Percentiles rank a stretch among this genome's conserved stretches.
Conservation (phyloP, 1,140 invertebrate species). For the Scaptomyza montana region DNA sequence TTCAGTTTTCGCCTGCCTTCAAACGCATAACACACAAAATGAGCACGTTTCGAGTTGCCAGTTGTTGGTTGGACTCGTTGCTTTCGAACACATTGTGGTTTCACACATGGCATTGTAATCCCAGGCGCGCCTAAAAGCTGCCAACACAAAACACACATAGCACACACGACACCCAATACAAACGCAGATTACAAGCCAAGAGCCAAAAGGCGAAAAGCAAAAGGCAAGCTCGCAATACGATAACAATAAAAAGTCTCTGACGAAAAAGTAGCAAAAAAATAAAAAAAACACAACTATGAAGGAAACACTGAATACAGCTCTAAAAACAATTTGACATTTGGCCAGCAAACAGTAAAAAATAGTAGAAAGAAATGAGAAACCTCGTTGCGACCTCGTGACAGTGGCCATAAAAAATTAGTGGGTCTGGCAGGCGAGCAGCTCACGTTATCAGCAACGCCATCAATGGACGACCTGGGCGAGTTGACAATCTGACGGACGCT, state of each 20-base stretch:
- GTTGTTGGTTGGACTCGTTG: conserved; percentile 29
- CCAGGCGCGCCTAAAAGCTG: conserved; percentile 61
- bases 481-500: conserved; percentile 56
- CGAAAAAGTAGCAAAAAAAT: conserved; percentile 23
- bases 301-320: conserved; percentile 51
- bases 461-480: conserved; percentile 47
- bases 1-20: conserved; percentile 12
- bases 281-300: conserved; percentile 30
- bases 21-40: conserved; percentile 45
- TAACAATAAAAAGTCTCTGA: conserved; percentile 64
- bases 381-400: conserved; percentile 38
- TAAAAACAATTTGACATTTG: conserved; percentile 82
- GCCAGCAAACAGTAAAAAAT: conserved; percentile 57
- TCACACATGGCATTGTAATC: conserved; percentile 65
- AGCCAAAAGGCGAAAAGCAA: conserved; percentile 14
- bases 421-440: conserved; percentile 57
- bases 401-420: conserved; percentile 76
- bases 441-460: conserved; percentile 76
- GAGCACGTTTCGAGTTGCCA: conserved; percentile 57
- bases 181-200: conserved; percentile 60
- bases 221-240: conserved; percentile 59
- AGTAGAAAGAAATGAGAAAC: conserved; percentile 5
- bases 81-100: conserved; percentile 65
- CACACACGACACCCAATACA: conserved; percentile 16
- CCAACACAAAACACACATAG: conserved; percentile 27